These are phyloP conservation scores for Drosophila demipolita DNA, from an alignment of 2,888 invertebrate genomes.

Conservation along the genomic window DNA sequence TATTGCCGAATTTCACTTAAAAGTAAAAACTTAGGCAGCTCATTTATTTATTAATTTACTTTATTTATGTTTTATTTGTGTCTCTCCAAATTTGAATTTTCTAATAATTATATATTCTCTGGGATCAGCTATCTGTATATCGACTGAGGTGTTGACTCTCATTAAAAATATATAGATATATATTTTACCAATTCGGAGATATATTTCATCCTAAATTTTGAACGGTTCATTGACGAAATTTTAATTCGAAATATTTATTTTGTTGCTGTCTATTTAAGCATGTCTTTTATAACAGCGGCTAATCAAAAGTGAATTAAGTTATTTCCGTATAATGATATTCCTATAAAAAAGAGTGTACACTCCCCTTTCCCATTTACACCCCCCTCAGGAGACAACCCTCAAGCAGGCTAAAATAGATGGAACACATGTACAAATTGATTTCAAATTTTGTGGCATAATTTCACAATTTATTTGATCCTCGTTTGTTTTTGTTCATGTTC, in stretches of 20 bases:
- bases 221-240: not conserved
- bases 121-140: too few relatives aligned
- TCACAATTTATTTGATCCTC: conserved; percentile 75
- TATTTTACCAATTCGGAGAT: too few relatives aligned
- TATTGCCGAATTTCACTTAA: too few relatives aligned
- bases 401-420: not conserved
- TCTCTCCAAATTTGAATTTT: too few relatives aligned
- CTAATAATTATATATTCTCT: too few relatives aligned
- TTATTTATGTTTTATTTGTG: too few relatives aligned
- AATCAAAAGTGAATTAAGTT: conserved; percentile 24
- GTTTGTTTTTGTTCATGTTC: conserved; percentile 44
- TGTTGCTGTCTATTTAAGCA: not conserved
- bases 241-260: not conserved
- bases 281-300: not conserved
- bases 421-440: conserved; percentile 82
- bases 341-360: not conserved
- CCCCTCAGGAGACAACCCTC: not conserved
- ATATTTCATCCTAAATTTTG: too few relatives aligned
- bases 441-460: conserved; percentile 82
- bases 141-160: too few relatives aligned
- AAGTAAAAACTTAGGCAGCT: too few relatives aligned
- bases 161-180: too few relatives aligned
- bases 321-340: conserved; percentile 18
- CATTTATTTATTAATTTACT: too few relatives aligned
- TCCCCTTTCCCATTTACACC: not conserved